These are phyloP conservation scores for Lycodopsis pacificus DNA, from an alignment of 2,797 vertebrate species.

Conservation along the genomic window DNA sequence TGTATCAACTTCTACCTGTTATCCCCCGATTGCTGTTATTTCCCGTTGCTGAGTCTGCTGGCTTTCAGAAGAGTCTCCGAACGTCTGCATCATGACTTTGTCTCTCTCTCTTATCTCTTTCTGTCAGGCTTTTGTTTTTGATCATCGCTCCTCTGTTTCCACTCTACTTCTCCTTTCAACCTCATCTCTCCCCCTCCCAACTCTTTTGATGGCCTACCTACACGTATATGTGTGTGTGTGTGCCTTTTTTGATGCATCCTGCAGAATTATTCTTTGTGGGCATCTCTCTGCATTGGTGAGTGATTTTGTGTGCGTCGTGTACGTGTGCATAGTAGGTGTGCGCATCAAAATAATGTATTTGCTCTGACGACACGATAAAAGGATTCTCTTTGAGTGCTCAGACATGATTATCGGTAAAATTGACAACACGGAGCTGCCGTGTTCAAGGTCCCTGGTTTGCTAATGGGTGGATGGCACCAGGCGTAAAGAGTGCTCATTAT, in stretches of 20 bases:
- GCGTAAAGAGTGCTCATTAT: conserved; percentile 4
- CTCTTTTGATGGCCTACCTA: conserved; percentile 47
- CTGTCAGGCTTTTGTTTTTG: conserved; percentile 80
- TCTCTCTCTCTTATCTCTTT: conserved; percentile 75
- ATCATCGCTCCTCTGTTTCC: conserved; percentile 74
- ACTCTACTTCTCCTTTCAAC: conserved; percentile 77
- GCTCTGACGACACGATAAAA: conserved; percentile 31
- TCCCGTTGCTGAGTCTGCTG: conserved; percentile 70
- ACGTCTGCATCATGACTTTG: conserved; percentile 75
- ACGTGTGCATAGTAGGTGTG: conserved; percentile 9
- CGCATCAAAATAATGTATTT: conserved; percentile 16
- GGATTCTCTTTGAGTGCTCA: conserved; percentile 31
- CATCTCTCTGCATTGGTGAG: conserved; percentile 25
- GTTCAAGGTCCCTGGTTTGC: conserved; percentile 20
- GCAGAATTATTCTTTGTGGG: conserved; percentile 31
- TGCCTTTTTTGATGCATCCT: conserved; percentile 35
- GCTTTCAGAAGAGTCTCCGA: conserved; percentile 58
- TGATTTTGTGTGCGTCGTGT: conserved; percentile 5
- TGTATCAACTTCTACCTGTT: conserved; percentile 55
- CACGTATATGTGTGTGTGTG: conserved; percentile 17
- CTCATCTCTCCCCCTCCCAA: conserved; percentile 51
- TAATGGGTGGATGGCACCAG: neutral
- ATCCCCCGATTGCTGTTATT: conserved; percentile 43
- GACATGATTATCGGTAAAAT: conserved; percentile 29
- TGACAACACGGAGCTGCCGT: conserved; percentile 1